Conservation (phyloP, 2,113 vertebrate species). For the Mormyrus lacerda region DNA sequence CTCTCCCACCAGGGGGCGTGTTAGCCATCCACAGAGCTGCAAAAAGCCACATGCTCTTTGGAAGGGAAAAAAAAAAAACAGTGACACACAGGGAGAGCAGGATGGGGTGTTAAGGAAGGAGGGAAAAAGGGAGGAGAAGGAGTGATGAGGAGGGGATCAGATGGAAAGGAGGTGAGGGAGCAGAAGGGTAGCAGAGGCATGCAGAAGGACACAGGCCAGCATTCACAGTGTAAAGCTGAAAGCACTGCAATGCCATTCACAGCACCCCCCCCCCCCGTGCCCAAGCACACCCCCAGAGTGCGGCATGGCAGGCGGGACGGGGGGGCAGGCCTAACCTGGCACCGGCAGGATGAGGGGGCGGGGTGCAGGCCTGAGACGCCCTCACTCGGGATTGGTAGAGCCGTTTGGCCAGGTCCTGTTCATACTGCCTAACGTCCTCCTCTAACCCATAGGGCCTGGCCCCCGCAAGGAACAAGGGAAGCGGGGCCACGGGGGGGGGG, state of each 20-base stretch:
- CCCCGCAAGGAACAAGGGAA: slow-evolving; percentile 38
- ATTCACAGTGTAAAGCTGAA: not conserved
- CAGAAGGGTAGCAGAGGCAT: not conserved
- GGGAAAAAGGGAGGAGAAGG: not conserved
- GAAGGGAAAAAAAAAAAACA: not conserved
- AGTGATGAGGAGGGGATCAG: not conserved
- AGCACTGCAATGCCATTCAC: not conserved
- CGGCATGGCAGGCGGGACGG: slow-evolving; percentile 52
- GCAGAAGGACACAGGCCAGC: not conserved
- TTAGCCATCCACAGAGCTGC: not conserved
- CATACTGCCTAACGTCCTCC: slow-evolving; percentile 87
- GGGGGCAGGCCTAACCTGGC: slow-evolving; percentile 68
- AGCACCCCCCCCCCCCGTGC: slow-evolving; percentile 14
- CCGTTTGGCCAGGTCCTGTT: slow-evolving; percentile 85
- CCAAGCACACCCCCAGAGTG: slow-evolving; percentile 48
- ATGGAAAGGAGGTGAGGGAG: not conserved
- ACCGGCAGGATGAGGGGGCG: slow-evolving; percentile 45
- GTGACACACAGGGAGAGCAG: not conserved
- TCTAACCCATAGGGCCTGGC: slow-evolving; percentile 74
- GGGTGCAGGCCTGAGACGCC: slow-evolving; percentile 58
- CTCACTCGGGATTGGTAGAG: slow-evolving; percentile 81
- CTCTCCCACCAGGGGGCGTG: not conserved
- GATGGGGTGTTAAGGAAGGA: not conserved
- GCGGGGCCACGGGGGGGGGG: slow-evolving; percentile 27
- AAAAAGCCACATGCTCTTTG: not conserved